phyloP scores from a whole-genome alignment of 2,888 invertebrate genomes.

The Chalcis sispes region DNA sequence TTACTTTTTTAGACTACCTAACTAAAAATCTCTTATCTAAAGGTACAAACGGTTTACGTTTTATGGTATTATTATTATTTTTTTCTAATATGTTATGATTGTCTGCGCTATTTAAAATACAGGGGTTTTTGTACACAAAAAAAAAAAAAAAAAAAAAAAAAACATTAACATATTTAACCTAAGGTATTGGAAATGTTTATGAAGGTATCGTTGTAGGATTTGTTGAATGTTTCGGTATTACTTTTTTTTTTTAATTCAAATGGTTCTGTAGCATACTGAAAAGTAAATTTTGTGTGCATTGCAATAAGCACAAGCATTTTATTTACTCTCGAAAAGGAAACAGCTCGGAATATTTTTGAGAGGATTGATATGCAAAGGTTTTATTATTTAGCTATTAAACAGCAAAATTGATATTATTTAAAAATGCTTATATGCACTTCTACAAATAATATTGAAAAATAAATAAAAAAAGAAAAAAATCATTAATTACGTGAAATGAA shows the following conservation, averaged over 20 bases:
- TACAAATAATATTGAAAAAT: too few species aligned
- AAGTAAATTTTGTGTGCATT: conserved; percentile 50
- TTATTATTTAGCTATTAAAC: conserved; percentile 28
- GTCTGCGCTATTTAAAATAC: conserved; percentile 2
- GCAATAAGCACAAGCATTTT: conserved; percentile 48
- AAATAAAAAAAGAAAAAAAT: too few species aligned
- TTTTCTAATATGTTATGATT: conserved; percentile 4
- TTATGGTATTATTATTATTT: not conserved
- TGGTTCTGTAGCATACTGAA: conserved; percentile 12
- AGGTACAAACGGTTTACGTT: too few species aligned
- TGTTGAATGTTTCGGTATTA: conserved; percentile 9
- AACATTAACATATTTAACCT: too few species aligned
- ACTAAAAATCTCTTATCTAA: not conserved
- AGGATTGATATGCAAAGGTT: conserved; percentile 22
- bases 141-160: conserved; percentile 6
- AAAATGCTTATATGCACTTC: too few species aligned
- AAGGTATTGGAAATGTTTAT: not conserved
- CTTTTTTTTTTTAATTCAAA: conserved; percentile 8
- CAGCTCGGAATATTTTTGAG: conserved; percentile 10
- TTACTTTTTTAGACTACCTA: not conserved
- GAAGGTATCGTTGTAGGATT: not conserved
- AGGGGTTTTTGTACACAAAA: not conserved
- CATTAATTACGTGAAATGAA: too few species aligned
- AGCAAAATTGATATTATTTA: conserved; percentile 32
- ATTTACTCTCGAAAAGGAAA: conserved; percentile 5